phyloP scores from a whole-genome alignment of 2,888 invertebrate genomes.

The Sisyra terminalis region DNA sequence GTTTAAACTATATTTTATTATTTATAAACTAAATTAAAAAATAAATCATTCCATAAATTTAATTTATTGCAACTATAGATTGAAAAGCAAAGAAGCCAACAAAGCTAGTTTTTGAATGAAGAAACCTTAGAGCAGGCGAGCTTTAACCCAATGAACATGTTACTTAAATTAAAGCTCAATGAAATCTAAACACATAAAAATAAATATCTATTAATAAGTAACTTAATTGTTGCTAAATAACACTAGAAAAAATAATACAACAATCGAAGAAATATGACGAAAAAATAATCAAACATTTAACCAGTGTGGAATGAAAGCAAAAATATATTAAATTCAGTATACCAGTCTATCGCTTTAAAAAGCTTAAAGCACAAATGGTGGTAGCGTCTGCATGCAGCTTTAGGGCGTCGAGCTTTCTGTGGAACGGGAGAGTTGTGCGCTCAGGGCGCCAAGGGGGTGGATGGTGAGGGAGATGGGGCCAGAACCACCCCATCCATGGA shows the following conservation, averaged over 20 bases:
- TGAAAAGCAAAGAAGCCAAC: no score
- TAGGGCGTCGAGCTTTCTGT: neutral
- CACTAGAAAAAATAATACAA: neutral
- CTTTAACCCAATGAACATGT: no score
- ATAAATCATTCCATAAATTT: no score
- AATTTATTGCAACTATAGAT: no score
- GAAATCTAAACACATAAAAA: no score
- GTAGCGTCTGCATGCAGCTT: conserved; percentile 4
- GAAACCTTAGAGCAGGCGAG: no score
- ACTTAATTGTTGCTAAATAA: neutral
- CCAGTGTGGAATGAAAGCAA: neutral
- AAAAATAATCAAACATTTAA: neutral
- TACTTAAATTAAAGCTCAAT: no score
- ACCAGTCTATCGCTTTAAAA: conserved; percentile 5
- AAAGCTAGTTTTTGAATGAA: no score
- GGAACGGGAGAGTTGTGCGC: neutral
- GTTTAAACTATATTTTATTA: no score
- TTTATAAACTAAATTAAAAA: no score
- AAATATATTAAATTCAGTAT: conserved; percentile 2
- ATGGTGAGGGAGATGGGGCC: neutral
- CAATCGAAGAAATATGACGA: neutral
- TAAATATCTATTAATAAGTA: no score
- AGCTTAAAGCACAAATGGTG: conserved; percentile 6
- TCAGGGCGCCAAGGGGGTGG: conserved; percentile 4
- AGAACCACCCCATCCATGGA: no score